Percentiles rank a stretch among this genome's conserved stretches.
phyloP scores from a whole-genome alignment of 2,113 vertebrate species.

The Climacteris rufus region DNA sequence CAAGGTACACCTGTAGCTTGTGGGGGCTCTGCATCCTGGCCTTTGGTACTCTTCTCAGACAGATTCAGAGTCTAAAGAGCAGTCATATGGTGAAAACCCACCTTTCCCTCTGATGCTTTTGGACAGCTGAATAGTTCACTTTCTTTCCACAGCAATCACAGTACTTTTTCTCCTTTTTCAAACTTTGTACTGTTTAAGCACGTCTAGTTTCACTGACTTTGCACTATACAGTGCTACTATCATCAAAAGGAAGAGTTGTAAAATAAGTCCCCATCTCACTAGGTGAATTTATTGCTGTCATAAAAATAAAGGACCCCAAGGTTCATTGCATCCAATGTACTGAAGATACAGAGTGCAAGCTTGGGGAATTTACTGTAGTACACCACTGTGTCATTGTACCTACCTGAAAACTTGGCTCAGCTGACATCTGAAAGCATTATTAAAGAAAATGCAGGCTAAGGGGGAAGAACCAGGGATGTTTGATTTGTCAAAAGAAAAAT shows the following conservation, averaged over 20 bases:
- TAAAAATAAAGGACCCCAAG: conserved; percentile 65
- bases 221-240: neutral
- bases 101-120: neutral
- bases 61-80: neutral
- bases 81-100: neutral
- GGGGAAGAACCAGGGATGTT: neutral
- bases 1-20: neutral
- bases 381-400: conserved; percentile 53
- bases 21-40: neutral
- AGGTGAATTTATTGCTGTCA: conserved; percentile 68
- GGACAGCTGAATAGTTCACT: neutral
- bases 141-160: neutral
- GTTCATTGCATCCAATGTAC: conserved; percentile 42
- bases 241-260: conserved; percentile 48
- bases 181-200: neutral
- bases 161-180: neutral
- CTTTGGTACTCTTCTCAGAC: neutral
- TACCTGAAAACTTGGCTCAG: conserved; percentile 36
- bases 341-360: conserved; percentile 53
- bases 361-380: conserved; percentile 58
- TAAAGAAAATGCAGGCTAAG: conserved; percentile 64
- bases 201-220: conserved; percentile 1
- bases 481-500: conserved; percentile 55
- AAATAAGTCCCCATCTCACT: conserved; percentile 59
- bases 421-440: conserved; percentile 56